phyloP scores from a whole-genome alignment of 2,113 vertebrate genomes.

The Brachyhypopomus gauderio region DNA sequence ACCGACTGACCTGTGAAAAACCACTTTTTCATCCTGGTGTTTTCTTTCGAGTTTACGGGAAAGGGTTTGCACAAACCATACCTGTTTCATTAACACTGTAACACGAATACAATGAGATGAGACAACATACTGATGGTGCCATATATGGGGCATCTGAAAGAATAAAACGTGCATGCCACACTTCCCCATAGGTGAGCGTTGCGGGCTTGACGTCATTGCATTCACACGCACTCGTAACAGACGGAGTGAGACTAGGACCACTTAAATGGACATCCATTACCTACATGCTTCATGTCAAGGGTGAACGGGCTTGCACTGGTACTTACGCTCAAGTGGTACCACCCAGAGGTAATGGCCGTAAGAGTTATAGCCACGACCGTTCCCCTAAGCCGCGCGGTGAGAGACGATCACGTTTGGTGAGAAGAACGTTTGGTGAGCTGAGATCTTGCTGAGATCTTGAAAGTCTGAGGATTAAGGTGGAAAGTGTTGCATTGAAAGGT shows the following conservation, averaged over 20 bases:
- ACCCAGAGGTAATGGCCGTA: slow-evolving; percentile 37
- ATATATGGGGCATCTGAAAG: slow-evolving; percentile 2
- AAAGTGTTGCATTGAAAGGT: neutral
- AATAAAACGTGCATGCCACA: slow-evolving; percentile 16
- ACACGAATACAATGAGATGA: neutral
- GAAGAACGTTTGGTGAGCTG: neutral
- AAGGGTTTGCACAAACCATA: neutral
- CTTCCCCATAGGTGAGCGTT: slow-evolving; percentile 22
- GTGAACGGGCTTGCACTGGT: slow-evolving; percentile 32
- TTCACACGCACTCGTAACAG: slow-evolving; percentile 26
- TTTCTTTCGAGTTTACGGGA: neutral
- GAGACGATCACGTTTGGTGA: neutral
- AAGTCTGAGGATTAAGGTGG: neutral
- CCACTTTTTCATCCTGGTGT: no score
- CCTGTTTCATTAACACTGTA: neutral
- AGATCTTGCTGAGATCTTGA: neutral
- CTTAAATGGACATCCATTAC: slow-evolving; percentile 46
- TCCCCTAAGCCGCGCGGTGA: slow-evolving; percentile 9
- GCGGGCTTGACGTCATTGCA: slow-evolving; percentile 11
- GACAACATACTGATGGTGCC: neutral
- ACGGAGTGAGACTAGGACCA: slow-evolving; percentile 31
- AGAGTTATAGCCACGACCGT: slow-evolving; percentile 34
- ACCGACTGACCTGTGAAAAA: neutral
- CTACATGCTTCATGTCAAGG: slow-evolving; percentile 40
- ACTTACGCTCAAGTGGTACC: slow-evolving; percentile 39